Percentiles rank a stretch among this genome's conserved stretches.
Evolutionary conservation across 1,140 invertebrate genomes (phyloP).

Genomic region (Solenopsis fugax): DNA sequence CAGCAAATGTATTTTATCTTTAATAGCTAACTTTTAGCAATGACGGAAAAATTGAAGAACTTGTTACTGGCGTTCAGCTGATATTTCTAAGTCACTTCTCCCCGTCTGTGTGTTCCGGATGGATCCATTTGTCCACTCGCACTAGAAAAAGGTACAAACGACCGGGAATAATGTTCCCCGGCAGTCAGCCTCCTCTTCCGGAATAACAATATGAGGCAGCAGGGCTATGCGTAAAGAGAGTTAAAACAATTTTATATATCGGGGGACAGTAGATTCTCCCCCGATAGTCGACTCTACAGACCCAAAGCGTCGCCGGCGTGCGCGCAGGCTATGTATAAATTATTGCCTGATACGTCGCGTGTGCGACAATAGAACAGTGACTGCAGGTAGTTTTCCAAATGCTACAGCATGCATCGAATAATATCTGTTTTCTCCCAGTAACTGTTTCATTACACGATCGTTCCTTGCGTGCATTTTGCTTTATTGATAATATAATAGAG

Average conservation of each 20-base stretch:
- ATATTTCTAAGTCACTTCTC: no score
- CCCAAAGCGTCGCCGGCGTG: neutral
- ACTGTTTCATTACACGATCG: neutral
- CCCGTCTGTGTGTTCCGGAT: neutral
- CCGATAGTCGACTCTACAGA: neutral
- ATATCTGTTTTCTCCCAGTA: neutral
- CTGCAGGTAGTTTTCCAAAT: slow-evolving; percentile 25
- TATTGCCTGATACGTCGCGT: neutral
- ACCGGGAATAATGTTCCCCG: neutral
- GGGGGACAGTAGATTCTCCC: neutral
- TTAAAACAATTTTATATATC: slow-evolving; percentile 18
- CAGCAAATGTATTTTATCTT: no score
- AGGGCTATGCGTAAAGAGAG: no score
- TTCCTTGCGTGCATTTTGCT: neutral
- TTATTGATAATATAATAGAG: neutral
- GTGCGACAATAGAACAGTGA: neutral
- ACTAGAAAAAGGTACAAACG: neutral
- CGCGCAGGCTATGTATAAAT: neutral
- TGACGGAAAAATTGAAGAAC: no score
- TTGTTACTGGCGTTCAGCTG: no score
- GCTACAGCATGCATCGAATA: neutral
- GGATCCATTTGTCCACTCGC: neutral
- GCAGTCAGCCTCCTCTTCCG: no score
- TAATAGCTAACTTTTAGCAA: no score
- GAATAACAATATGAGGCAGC: neutral